A percentile compares a stretch with the other conserved stretches of the same genome.
Conservation (phyloP, 2,888 invertebrate genomes). For the Sarcophaga subvicina region DNA sequence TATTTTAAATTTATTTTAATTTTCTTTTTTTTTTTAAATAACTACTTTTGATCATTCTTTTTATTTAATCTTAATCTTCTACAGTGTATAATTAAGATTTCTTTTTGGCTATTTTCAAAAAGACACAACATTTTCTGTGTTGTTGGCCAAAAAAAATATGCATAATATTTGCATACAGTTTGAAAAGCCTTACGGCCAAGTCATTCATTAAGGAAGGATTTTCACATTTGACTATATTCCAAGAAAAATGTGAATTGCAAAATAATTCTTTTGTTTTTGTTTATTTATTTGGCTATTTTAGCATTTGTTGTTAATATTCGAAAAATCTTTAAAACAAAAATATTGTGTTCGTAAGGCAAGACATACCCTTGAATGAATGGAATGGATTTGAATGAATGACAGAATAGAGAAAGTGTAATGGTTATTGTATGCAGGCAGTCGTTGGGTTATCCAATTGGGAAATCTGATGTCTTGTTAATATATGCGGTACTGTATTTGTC, state of each 20-base stretch:
- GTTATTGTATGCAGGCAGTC: conserved; percentile 8
- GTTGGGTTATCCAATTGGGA: conserved; percentile 19
- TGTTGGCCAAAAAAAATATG: conserved; percentile 21
- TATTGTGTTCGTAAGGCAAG: conserved; percentile 24
- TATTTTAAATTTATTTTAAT: neutral
- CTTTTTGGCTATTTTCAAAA: neutral
- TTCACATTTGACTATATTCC: conserved; percentile 57
- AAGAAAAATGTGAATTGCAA: conserved; percentile 49
- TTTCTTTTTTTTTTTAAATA: neutral
- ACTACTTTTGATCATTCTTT: conserved; percentile 25
- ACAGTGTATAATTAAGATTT: neutral
- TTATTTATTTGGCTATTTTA: neutral
- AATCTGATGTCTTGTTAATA: neutral
- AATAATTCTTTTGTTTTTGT: neutral
- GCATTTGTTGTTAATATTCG: neutral
- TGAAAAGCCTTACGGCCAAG: conserved; percentile 34
- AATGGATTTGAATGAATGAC: conserved; percentile 22
- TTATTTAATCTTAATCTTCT: conserved; percentile 27
- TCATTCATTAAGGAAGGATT: conserved; percentile 57
- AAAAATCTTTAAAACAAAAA: conserved; percentile 29
- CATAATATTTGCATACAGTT: neutral
- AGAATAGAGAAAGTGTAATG: conserved; percentile 52
- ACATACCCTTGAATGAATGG: conserved; percentile 6
- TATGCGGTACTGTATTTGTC: neutral
- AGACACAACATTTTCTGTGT: neutral